These are phyloP conservation scores for Chelonoidis abingdonii DNA, from an alignment of 2,113 vertebrate genomes.

Conservation along the genomic window DNA sequence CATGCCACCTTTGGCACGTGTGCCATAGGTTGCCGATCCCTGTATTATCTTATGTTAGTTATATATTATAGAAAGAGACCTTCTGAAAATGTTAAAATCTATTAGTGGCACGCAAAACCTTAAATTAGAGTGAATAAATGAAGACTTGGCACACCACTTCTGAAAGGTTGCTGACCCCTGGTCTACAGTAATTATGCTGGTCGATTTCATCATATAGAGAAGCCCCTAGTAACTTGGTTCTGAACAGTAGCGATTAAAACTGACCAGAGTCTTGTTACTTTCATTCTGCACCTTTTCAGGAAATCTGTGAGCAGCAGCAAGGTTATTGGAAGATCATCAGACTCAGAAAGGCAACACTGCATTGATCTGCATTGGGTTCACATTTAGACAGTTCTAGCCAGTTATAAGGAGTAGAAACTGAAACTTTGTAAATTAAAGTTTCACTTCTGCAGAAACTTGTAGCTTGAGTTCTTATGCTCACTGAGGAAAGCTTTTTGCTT, in stretches of 20 bases:
- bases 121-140: too few relatives aligned
- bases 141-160: too few relatives aligned
- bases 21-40: too few relatives aligned
- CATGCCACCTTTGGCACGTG: too few relatives aligned
- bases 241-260: neutral
- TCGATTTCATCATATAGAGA: neutral
- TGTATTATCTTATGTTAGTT: too few relatives aligned
- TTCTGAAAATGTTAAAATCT: too few relatives aligned
- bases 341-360: neutral
- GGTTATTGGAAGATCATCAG: accelerated
- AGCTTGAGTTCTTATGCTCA: neutral
- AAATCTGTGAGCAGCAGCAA: neutral
- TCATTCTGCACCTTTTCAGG: neutral
- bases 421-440: neutral
- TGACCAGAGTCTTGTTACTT: neutral
- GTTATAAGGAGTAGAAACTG: neutral
- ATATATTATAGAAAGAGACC: too few relatives aligned
- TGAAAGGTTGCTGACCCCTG: too few relatives aligned
- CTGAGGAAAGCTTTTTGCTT: neutral
- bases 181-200: neutral
- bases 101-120: too few relatives aligned
- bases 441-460: neutral
- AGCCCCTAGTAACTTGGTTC: neutral
- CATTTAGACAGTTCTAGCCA: neutral
- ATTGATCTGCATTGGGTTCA: neutral